A percentile compares a stretch with the other conserved stretches of the same genome.
These are phyloP conservation scores for Macaria liturata DNA, from an alignment of 2,888 invertebrate genomes.

Conservation along the genomic window DNA sequence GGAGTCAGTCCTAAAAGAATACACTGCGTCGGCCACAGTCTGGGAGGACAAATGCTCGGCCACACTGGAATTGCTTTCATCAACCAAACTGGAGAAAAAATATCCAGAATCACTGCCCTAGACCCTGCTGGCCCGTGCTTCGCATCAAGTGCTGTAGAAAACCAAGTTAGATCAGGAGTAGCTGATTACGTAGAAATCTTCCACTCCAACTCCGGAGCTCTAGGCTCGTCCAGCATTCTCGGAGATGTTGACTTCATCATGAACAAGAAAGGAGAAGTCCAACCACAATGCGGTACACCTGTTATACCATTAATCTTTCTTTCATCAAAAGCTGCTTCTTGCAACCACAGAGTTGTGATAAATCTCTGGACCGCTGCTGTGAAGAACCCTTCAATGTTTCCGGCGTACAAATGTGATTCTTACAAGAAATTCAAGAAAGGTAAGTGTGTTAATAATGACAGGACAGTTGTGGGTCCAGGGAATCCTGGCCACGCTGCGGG, in stretches of 20 bases:
- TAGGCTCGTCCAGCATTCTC: slow-evolving; percentile 74
- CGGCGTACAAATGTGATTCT: slow-evolving; percentile 62
- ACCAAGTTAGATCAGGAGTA: slow-evolving; percentile 78
- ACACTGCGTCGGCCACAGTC: slow-evolving; percentile 72
- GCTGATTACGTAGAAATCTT: slow-evolving; percentile 84
- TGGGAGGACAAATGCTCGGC: slow-evolving; percentile 69
- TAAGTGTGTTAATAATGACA: slow-evolving; percentile 46
- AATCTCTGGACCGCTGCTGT: slow-evolving; percentile 65
- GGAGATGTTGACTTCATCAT: slow-evolving; percentile 84
- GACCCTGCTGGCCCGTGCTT: slow-evolving; percentile 77
- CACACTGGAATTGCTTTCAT: slow-evolving; percentile 59
- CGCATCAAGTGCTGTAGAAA: slow-evolving; percentile 60
- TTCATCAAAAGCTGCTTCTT: slow-evolving; percentile 66
- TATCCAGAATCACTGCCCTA: slow-evolving; percentile 65
- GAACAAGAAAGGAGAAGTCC: slow-evolving; percentile 82
- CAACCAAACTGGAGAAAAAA: slow-evolving; percentile 52
- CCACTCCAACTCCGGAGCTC: slow-evolving; percentile 83
- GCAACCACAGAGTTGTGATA: slow-evolving; percentile 67
- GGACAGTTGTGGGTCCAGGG: slow-evolving; percentile 65
- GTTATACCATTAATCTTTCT: slow-evolving; percentile 62
- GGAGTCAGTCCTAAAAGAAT: slow-evolving; percentile 61
- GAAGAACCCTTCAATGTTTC: slow-evolving; percentile 53
- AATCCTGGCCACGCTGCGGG: slow-evolving; percentile 69
- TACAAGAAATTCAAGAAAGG: slow-evolving; percentile 59
- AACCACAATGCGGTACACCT: slow-evolving; percentile 79